Evolutionary conservation across 2,113 vertebrate species (phyloP).

Genomic region (Triplophysa siluroides): DNA sequence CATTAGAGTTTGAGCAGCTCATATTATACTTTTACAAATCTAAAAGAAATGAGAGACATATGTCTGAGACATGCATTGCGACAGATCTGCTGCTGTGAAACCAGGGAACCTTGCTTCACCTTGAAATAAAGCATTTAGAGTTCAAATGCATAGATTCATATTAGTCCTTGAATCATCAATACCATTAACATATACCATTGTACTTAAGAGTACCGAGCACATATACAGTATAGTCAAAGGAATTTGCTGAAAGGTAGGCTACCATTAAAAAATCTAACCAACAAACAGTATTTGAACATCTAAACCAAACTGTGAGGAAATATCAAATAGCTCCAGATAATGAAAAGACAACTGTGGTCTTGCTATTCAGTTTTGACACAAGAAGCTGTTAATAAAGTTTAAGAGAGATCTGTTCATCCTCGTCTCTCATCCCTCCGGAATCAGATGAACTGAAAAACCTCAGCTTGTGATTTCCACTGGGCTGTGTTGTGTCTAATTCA

Average conservation of each 20-base stretch:
- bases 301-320: conserved; percentile 13
- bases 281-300: background rate
- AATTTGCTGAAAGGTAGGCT: no score
- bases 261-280: background rate
- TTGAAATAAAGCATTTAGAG: conserved; percentile 5
- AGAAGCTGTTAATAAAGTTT: background rate
- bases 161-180: background rate
- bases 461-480: background rate
- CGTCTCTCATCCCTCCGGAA: background rate
- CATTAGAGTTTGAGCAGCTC: conserved; percentile 7
- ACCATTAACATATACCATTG: no score
- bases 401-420: background rate
- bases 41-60: no score
- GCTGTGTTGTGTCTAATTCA: background rate
- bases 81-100: background rate
- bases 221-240: no score
- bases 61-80: background rate
- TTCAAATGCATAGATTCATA: background rate
- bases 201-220: no score
- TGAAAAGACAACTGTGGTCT: background rate
- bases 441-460: background rate
- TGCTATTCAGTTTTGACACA: background rate
- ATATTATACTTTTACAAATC: background rate
- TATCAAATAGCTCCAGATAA: background rate
- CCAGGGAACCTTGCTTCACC: background rate